phyloP scores from a whole-genome alignment of 1,140 invertebrate species.

The Dreissena rostriformis region DNA sequence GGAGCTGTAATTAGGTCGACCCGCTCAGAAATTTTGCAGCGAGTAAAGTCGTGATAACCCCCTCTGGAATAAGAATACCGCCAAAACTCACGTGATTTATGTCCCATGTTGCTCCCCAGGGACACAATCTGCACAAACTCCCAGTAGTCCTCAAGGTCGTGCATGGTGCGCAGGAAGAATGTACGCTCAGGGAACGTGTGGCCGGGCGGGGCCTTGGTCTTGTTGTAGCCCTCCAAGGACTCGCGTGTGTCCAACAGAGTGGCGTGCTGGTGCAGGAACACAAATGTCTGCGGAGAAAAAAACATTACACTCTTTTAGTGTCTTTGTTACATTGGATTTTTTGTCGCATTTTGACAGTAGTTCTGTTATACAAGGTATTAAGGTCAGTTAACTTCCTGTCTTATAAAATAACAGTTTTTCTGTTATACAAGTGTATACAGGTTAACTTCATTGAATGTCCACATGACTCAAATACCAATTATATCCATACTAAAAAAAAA shows the following conservation, averaged over 20 bases:
- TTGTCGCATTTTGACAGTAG: too few species aligned
- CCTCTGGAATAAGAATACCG: neutral
- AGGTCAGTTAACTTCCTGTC: too few species aligned
- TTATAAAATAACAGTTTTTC: too few species aligned
- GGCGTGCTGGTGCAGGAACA: conserved; percentile 87
- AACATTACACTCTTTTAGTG: too few species aligned
- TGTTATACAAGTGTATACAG: too few species aligned
- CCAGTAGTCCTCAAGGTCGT: conserved; percentile 88
- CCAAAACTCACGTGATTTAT: conserved; percentile 70
- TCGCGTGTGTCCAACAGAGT: conserved; percentile 86
- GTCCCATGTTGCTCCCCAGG: conserved; percentile 86
- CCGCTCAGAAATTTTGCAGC: too few species aligned
- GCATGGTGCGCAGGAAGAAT: conserved; percentile 84
- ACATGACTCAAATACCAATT: neutral
- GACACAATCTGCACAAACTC: conserved; percentile 86
- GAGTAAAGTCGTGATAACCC: neutral
- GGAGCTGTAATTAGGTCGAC: too few species aligned
- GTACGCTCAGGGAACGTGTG: conserved; percentile 83
- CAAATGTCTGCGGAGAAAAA: conserved; percentile 81
- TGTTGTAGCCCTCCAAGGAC: conserved; percentile 85
- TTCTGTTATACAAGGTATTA: too few species aligned
- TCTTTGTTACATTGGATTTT: too few species aligned
- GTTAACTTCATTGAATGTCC: too few species aligned
- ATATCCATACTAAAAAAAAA: neutral
- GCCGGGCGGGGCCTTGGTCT: conserved; percentile 80